These are phyloP conservation scores for Luscinia luscinia DNA, from an alignment of 2,797 vertebrate genomes.

Conservation along the genomic window DNA sequence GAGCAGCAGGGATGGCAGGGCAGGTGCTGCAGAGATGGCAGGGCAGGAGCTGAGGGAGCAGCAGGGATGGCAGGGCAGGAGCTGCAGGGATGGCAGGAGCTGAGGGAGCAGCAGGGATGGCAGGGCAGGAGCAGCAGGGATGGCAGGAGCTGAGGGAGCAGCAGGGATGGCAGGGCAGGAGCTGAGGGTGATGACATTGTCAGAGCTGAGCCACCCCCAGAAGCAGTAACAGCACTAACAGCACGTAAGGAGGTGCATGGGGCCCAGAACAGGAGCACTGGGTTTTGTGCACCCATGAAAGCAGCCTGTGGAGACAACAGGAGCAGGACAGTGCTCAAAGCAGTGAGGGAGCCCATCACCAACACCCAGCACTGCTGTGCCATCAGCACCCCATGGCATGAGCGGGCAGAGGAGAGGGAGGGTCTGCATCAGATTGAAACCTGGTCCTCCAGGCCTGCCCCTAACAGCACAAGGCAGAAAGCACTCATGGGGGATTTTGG, in stretches of 20 bases:
- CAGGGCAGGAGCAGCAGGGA: too few species aligned
- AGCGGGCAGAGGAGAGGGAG: rapidly evolving
- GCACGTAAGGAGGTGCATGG: rapidly evolving
- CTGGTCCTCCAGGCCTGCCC: neutral
- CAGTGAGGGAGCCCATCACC: rapidly evolving
- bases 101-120: too few species aligned
- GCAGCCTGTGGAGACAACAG: neutral
- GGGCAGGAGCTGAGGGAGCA: too few species aligned
- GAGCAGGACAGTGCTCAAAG: neutral
- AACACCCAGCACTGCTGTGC: rapidly evolving
- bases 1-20: neutral
- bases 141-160: too few species aligned
- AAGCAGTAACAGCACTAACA: neutral
- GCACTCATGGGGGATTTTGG: neutral
- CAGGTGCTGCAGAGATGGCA: too few species aligned
- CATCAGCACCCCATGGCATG: rapidly evolving
- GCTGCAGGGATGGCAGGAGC: too few species aligned
- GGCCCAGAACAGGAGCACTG: neutral
- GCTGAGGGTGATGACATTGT: neutral
- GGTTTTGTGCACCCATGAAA: neutral
- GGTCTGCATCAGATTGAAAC: rapidly evolving
- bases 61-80: too few species aligned
- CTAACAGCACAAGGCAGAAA: neutral
- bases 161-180: neutral
- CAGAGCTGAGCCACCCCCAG: rapidly evolving